Conservation (phyloP, 2,888 invertebrate species). For the Drosophila paranaensis region DNA sequence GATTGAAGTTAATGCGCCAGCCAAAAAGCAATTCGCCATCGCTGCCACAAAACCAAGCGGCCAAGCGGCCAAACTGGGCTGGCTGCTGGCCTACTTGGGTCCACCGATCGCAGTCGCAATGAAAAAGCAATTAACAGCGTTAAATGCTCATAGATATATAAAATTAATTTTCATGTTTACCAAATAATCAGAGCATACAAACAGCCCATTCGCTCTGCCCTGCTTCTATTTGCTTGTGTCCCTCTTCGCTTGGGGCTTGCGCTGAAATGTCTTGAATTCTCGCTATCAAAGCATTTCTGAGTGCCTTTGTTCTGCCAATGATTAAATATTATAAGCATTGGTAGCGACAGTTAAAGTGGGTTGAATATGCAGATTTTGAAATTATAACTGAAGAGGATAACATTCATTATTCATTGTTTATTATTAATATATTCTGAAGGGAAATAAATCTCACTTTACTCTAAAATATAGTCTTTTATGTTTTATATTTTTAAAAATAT, state of each 20-base stretch:
- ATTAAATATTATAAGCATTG: background rate
- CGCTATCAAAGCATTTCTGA: background rate
- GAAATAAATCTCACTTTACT: too few species aligned
- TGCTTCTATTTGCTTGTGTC: background rate
- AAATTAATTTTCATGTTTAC: slow-evolving; percentile 19
- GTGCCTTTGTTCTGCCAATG: background rate
- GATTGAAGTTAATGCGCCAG: slow-evolving; percentile 74
- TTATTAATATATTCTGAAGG: background rate
- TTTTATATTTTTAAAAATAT: too few species aligned
- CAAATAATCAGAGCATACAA: slow-evolving; percentile 12
- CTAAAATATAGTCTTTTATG: too few species aligned
- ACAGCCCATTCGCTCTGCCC: slow-evolving; percentile 4
- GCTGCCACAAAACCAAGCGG: slow-evolving; percentile 20
- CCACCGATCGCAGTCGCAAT: slow-evolving; percentile 35
- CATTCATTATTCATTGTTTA: background rate
- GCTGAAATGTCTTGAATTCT: background rate
- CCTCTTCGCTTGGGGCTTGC: background rate
- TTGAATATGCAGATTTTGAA: too few species aligned
- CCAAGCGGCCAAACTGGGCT: slow-evolving; percentile 13
- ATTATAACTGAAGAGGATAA: background rate
- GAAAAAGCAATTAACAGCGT: slow-evolving; percentile 51
- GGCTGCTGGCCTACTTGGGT: slow-evolving; percentile 38
- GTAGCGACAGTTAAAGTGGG: too few species aligned
- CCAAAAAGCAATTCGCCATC: slow-evolving; percentile 28
- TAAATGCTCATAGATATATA: slow-evolving; percentile 23